Evolutionary conservation across 2,797 vertebrate species (phyloP).

Genomic region (Argyrosomus regius): DNA sequence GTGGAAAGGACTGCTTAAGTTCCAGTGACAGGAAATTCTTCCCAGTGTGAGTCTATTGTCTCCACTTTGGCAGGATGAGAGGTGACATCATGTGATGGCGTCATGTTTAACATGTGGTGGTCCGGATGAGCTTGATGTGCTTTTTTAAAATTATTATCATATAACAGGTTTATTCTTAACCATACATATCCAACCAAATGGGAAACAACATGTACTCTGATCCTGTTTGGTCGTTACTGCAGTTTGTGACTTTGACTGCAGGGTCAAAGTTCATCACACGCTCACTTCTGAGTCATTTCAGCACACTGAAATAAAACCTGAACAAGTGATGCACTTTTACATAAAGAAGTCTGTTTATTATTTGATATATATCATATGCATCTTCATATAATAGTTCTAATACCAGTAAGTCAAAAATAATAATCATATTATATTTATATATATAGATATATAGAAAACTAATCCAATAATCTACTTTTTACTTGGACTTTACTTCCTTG

Average conservation of each 20-base stretch:
- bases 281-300: neutral
- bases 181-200: neutral
- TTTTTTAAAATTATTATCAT: neutral
- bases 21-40: slow-evolving; percentile 52
- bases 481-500: slow-evolving; percentile 82
- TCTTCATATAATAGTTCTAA: slow-evolving; percentile 87
- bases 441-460: slow-evolving; percentile 88
- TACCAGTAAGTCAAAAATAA: slow-evolving; percentile 89
- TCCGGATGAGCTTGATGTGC: neutral
- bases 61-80: slow-evolving; percentile 32
- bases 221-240: neutral
- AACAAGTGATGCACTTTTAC: slow-evolving; percentile 70
- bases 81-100: neutral
- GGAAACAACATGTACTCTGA: neutral
- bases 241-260: neutral
- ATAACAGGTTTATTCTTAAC: neutral
- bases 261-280: slow-evolving; percentile 31
- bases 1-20: slow-evolving; percentile 24
- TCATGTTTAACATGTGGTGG: neutral
- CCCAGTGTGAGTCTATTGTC: slow-evolving; percentile 45
- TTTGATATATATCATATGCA: slow-evolving; percentile 85
- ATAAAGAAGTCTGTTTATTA: slow-evolving; percentile 88
- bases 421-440: slow-evolving; percentile 84
- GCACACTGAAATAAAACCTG: slow-evolving; percentile 45
- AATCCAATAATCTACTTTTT: slow-evolving; percentile 87